A percentile compares a stretch with the other conserved stretches of the same genome.
phyloP scores from a whole-genome alignment of 2,888 invertebrate species.

The Cyclophora punctaria region DNA sequence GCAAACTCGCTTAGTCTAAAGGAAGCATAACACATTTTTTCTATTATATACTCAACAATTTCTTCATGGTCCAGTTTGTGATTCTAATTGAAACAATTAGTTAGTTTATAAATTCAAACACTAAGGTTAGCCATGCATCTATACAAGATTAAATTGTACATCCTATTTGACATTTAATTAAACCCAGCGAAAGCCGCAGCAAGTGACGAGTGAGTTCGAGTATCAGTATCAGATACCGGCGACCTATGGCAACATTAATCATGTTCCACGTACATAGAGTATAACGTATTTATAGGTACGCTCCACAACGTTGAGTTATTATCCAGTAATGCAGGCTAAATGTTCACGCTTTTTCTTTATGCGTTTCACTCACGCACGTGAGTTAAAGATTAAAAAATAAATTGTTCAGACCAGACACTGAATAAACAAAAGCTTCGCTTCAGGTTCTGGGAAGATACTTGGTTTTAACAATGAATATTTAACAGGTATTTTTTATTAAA shows the following conservation, averaged over 20 bases:
- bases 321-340: constrained; percentile 52
- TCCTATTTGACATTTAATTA: too few relatives aligned
- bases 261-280: constrained; percentile 43
- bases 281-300: constrained; percentile 34
- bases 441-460: too few relatives aligned
- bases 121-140: too few relatives aligned
- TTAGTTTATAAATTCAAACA: too few relatives aligned
- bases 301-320: constrained; percentile 48
- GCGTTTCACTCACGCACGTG: constrained; percentile 52
- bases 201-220: neutral
- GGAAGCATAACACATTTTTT: too few relatives aligned
- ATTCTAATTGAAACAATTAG: too few relatives aligned
- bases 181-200: neutral
- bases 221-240: neutral
- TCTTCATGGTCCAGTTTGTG: too few relatives aligned
- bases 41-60: too few relatives aligned
- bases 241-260: constrained; percentile 47
- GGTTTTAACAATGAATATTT: neutral
- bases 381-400: constrained; percentile 18
- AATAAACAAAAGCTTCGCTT: constrained; percentile 8
- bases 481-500: too few relatives aligned
- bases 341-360: constrained; percentile 65
- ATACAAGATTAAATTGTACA: too few relatives aligned
- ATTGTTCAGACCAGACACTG: constrained; percentile 14
- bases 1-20: too few relatives aligned